Conservation (phyloP, 2,888 invertebrate genomes). For the Cataglyphis livida region DNA sequence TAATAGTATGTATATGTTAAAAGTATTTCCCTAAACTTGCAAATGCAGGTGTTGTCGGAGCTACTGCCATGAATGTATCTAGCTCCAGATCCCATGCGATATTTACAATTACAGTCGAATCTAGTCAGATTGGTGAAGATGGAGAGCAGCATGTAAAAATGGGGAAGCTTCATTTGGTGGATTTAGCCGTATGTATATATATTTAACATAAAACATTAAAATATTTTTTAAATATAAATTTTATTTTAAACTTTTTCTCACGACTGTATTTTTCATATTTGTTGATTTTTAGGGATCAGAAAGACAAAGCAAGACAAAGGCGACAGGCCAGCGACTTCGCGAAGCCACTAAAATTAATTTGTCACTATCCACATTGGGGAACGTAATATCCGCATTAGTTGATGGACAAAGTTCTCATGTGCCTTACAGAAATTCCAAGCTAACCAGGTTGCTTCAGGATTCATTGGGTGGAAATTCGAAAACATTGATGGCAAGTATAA, state of each 20-base stretch:
- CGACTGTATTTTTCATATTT: neutral
- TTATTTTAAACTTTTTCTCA: neutral
- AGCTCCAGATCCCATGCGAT: slow-evolving; percentile 99
- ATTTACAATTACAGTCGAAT: slow-evolving; percentile 99
- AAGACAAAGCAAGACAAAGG: slow-evolving; percentile 98
- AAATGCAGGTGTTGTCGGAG: slow-evolving; percentile 90
- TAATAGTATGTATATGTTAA: neutral
- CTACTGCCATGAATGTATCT: slow-evolving; percentile 99
- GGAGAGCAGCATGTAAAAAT: slow-evolving; percentile 96
- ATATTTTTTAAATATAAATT: neutral
- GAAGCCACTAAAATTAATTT: slow-evolving; percentile 99
- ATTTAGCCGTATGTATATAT: slow-evolving; percentile 92
- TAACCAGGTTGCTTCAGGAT: slow-evolving; percentile 97
- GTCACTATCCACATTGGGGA: slow-evolving; percentile 98
- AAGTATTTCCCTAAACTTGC: slow-evolving; percentile 59
- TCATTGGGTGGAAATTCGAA: slow-evolving; percentile 98
- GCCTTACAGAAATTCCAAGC: slow-evolving; percentile 98
- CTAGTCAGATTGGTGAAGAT: slow-evolving; percentile 93
- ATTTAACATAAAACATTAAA: slow-evolving; percentile 2
- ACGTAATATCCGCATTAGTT: slow-evolving; percentile 99
- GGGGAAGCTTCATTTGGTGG: slow-evolving; percentile 99
- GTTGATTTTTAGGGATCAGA: slow-evolving; percentile 93
- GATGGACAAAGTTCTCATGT: slow-evolving; percentile 99
- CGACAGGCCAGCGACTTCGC: slow-evolving; percentile 95
- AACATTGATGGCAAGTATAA: slow-evolving; percentile 92